Conservation (phyloP, 2,888 invertebrate species). For the Polyommatus iphigenia region DNA sequence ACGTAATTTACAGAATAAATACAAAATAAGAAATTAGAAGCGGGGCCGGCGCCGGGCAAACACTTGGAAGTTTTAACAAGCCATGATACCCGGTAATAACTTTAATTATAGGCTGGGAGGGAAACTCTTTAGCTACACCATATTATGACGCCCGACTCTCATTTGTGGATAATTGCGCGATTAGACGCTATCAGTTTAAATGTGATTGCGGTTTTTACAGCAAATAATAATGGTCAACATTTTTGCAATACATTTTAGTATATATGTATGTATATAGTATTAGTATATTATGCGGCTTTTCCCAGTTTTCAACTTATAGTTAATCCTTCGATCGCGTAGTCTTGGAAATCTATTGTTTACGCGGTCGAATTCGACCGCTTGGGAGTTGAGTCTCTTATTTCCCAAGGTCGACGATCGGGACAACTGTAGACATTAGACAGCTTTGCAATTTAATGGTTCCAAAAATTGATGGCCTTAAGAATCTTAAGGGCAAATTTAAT, state of each 20-base stretch:
- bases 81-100: constrained; percentile 18
- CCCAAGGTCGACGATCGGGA: no score
- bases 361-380: no score
- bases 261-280: no score
- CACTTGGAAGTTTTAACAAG: constrained; percentile 19
- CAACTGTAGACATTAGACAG: no score
- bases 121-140: constrained; percentile 13
- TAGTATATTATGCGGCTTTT: no score
- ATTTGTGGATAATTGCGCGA: constrained; percentile 14
- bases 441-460: no score
- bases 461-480: no score
- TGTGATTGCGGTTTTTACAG: neutral
- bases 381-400: no score
- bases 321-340: no score
- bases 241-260: neutral
- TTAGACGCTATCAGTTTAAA: neutral
- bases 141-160: constrained; percentile 8
- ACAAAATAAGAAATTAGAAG: neutral
- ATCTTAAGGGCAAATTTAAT: no score
- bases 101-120: neutral
- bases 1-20: neutral
- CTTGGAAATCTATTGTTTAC: no score
- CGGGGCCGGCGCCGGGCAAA: neutral
- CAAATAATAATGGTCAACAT: neutral
- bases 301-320: no score